These are phyloP conservation scores for Chrysopilus asiliformis DNA, from an alignment of 2,888 invertebrate species.

Conservation along the genomic window DNA sequence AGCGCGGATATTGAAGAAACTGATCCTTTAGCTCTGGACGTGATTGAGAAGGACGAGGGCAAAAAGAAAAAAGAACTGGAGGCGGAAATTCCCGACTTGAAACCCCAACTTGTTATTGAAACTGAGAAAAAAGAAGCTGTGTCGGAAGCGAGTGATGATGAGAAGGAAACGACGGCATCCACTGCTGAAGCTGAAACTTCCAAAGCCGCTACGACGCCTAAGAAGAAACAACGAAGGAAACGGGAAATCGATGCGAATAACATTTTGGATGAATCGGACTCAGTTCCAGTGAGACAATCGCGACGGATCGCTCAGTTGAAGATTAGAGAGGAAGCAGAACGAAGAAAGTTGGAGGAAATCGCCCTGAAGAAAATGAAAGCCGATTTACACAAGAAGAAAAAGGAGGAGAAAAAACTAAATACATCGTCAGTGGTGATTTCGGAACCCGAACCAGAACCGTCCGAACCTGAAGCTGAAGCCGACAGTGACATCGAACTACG, in stretches of 20 bases:
- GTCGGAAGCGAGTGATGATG: no score
- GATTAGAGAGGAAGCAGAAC: slow-evolving; percentile 72
- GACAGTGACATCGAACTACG: slow-evolving; percentile 28
- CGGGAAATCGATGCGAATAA: slow-evolving; percentile 30
- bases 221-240: slow-evolving; percentile 9
- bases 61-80: no score
- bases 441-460: slow-evolving; percentile 22
- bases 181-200: no score
- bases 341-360: slow-evolving; percentile 61
- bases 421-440: background rate
- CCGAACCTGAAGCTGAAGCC: slow-evolving; percentile 21
- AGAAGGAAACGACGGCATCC: no score
- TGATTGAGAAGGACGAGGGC: no score
- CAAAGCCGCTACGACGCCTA: no score
- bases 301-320: slow-evolving; percentile 77
- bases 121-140: no score
- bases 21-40: no score
- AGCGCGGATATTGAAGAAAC: no score
- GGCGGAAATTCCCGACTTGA: no score
- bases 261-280: slow-evolving; percentile 30
- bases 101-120: no score
- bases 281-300: slow-evolving; percentile 53
- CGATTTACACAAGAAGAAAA: slow-evolving; percentile 43
- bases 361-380: slow-evolving; percentile 51
- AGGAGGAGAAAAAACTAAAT: slow-evolving; percentile 28